Percentiles rank a stretch among this genome's conserved stretches.
Conservation (phyloP, 2,888 invertebrate species). For the Trichogramma dendrolimi region DNA sequence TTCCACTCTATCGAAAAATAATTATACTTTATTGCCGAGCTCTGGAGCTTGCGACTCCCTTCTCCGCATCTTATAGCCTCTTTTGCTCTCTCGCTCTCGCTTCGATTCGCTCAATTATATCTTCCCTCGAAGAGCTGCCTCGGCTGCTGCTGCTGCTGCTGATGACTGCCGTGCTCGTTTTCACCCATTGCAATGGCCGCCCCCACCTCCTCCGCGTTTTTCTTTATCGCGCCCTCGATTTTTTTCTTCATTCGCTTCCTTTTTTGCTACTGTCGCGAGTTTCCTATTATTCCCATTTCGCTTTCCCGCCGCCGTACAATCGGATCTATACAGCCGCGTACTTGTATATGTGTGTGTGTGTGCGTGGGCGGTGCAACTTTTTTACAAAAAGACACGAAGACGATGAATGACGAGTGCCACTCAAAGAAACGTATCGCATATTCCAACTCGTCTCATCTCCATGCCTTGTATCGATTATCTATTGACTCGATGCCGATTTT, state of each 20-base stretch:
- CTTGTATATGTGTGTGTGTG: too few species aligned
- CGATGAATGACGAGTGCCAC: conserved; percentile 6
- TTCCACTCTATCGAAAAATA: conserved; percentile 53
- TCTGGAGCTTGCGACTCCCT: conserved; percentile 14
- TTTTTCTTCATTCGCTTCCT: conserved; percentile 27
- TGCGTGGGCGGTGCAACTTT: conserved; percentile 8
- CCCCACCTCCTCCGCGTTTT: conserved; percentile 18
- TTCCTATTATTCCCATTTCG: conserved; percentile 28
- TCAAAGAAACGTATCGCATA: background rate
- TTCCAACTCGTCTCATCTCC: too few species aligned
- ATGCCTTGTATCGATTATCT: too few species aligned
- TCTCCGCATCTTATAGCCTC: too few species aligned
- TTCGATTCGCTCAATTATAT: conserved; percentile 18
- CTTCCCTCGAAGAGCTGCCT: conserved; percentile 2
- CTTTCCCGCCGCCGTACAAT: conserved; percentile 20
- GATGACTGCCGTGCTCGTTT: conserved; percentile 35
- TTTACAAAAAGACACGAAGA: conserved; percentile 9
- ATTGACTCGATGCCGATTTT: too few species aligned
- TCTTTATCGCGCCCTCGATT: conserved; percentile 29
- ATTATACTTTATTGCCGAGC: conserved; percentile 50
- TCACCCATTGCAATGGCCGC: conserved; percentile 49
- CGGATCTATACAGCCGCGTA: conserved; percentile 3
- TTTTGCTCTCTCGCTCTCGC: conserved; percentile 18
- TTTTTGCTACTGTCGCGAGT: conserved; percentile 23
- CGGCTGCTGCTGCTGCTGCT: too few species aligned